Evolutionary conservation across 2,113 vertebrate species (phyloP).

Genomic region (Nesogale talazaci): DNA sequence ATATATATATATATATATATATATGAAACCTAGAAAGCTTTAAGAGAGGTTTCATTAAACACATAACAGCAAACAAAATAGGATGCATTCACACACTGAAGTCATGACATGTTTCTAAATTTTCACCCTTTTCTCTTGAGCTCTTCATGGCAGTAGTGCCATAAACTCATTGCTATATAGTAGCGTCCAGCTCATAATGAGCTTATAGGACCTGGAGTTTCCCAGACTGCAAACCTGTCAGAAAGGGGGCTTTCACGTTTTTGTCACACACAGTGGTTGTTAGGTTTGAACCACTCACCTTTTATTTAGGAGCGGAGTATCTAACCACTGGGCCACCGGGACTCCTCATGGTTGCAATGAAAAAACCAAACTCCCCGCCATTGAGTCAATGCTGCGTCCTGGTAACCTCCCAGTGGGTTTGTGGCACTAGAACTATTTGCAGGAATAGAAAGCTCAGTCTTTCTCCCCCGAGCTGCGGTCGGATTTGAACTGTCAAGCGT

Average conservation of each 20-base stretch:
- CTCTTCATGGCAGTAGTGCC: constrained; percentile 62
- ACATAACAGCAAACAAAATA: constrained; percentile 43
- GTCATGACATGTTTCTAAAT: constrained; percentile 25
- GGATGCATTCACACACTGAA: constrained; percentile 68
- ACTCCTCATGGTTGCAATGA: too few species aligned
- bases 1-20: too few species aligned
- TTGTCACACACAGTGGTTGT: too few species aligned
- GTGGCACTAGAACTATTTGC: neutral
- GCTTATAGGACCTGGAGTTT: too few species aligned
- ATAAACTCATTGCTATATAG: neutral
- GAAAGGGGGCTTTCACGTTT: too few species aligned
- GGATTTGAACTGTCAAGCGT: neutral
- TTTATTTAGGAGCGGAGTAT: too few species aligned
- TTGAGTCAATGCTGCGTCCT: neutral
- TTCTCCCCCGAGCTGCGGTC: neutral
- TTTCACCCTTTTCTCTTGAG: constrained; percentile 63
- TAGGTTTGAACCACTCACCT: too few species aligned
- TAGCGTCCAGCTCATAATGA: neutral
- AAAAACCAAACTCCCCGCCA: too few species aligned
- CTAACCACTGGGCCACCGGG: too few species aligned
- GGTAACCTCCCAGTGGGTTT: neutral
- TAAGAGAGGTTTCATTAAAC: constrained; percentile 85
- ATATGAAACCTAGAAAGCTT: constrained; percentile 72
- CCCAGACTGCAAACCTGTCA: too few species aligned
- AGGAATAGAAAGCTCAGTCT: neutral